Evolutionary conservation across 2,797 vertebrate species (phyloP).

Genomic region (Tamandua tetradactyla): DNA sequence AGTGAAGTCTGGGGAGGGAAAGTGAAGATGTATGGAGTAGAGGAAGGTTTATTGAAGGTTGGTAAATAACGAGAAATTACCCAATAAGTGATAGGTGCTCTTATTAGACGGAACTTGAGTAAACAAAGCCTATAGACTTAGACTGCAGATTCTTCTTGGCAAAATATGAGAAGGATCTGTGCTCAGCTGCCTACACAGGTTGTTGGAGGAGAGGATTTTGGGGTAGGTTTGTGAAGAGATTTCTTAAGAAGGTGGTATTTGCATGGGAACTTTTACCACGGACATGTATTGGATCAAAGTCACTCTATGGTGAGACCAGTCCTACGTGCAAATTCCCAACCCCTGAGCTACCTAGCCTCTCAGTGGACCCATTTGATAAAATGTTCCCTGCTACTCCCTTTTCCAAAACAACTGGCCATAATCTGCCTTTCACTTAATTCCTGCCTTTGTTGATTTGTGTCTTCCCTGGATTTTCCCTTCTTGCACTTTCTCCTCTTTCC

Average conservation of each 20-base stretch:
- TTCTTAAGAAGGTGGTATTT: not conserved
- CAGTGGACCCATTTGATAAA: not conserved
- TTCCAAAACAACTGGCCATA: not conserved
- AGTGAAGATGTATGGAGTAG: no score
- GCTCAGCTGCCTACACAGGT: no score
- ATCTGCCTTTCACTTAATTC: not conserved
- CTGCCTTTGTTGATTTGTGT: not conserved
- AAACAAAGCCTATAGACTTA: not conserved
- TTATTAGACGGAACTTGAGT: not conserved
- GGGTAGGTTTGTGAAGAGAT: not conserved
- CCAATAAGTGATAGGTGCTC: not conserved
- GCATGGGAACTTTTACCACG: not conserved
- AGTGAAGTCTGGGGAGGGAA: not conserved
- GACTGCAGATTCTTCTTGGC: not conserved
- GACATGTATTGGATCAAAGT: not conserved
- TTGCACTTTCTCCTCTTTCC: not conserved
- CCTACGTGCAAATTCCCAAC: not conserved
- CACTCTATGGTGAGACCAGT: not conserved
- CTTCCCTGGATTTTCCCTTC: not conserved
- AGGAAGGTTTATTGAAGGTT: not conserved
- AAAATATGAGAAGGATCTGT: not conserved
- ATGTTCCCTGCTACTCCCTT: not conserved
- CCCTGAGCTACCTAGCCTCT: not conserved
- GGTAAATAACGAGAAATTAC: not conserved
- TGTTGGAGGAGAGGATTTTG: not conserved